A percentile compares a stretch with the other conserved stretches of the same genome.
Conservation (phyloP, 37 sponge, comb jelly and placozoan genomes). For the Ianthella basta region DNA sequence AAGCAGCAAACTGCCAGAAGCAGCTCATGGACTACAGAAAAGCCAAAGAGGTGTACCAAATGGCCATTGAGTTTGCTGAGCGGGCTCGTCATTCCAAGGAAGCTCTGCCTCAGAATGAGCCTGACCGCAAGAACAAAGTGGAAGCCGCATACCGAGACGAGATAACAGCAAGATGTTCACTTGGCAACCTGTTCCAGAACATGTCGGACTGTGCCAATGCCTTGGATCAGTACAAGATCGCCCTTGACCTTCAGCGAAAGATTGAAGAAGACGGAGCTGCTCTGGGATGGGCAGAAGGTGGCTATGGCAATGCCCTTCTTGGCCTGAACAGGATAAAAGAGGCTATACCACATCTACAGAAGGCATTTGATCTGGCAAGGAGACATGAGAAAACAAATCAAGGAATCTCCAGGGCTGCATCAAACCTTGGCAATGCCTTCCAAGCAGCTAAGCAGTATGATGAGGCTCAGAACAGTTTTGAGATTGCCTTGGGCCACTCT, state of each 20-base stretch:
- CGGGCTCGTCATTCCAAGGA: not conserved
- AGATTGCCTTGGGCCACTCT: conserved; percentile 64
- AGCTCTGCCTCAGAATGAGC: not conserved
- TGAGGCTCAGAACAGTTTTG: conserved; percentile 62
- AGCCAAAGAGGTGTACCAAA: conserved; percentile 18
- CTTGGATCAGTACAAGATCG: conserved; percentile 47
- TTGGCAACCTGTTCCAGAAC: conserved; percentile 74
- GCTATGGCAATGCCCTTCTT: conserved; percentile 74
- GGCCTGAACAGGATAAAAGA: conserved; percentile 55
- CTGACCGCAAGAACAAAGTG: not conserved
- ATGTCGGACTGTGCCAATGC: conserved; percentile 54
- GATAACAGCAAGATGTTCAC: conserved; percentile 41
- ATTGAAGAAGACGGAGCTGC: conserved; percentile 39
- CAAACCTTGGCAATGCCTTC: conserved; percentile 74
- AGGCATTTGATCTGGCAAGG: conserved; percentile 50
- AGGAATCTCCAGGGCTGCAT: conserved; percentile 64
- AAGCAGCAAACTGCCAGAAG: conserved; percentile 21
- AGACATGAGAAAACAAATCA: conserved; percentile 49
- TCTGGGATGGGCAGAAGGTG: conserved; percentile 78
- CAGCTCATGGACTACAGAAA: not conserved
- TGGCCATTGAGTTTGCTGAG: conserved; percentile 9
- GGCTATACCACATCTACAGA: conserved; percentile 58
- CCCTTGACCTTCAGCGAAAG: conserved; percentile 41
- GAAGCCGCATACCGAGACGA: conserved; percentile 24
- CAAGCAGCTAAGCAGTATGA: conserved; percentile 53